These are phyloP conservation scores for Lycia hirtaria DNA, from an alignment of 2,888 invertebrate genomes.

Conservation along the genomic window DNA sequence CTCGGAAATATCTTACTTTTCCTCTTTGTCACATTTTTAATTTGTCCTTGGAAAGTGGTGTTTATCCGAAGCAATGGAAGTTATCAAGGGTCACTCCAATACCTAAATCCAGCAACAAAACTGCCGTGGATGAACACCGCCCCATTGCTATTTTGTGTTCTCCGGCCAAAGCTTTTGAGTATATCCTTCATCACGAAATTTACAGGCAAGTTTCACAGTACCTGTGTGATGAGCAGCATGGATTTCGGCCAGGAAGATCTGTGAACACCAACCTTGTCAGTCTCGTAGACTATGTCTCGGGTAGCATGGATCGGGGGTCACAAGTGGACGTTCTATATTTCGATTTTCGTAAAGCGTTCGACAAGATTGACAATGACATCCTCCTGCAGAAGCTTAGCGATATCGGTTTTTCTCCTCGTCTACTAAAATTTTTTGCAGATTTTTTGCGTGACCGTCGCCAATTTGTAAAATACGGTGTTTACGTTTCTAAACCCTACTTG, in stretches of 20 bases:
- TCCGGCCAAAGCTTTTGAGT: not conserved
- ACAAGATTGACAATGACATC: slow-evolving; percentile 8
- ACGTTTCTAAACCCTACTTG: not conserved
- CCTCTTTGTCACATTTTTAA: not conserved
- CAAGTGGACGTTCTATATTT: slow-evolving; percentile 2
- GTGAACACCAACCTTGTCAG: not conserved
- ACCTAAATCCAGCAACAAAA: not conserved
- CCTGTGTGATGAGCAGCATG: not conserved
- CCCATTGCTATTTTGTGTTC: not conserved
- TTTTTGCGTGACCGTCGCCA: not conserved
- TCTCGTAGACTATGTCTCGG: not conserved
- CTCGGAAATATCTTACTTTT: not conserved
- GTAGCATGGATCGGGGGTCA: not conserved
- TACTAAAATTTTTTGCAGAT: not conserved
- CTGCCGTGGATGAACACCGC: not conserved
- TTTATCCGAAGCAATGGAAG: not conserved
- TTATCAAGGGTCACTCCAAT: not conserved
- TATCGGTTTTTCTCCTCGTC: not conserved
- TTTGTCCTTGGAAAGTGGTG: not conserved
- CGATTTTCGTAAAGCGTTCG: slow-evolving; percentile 6
- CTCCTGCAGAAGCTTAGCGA: not conserved
- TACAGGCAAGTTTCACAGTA: not conserved
- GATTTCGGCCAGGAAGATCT: not conserved
- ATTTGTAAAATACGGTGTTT: not conserved
- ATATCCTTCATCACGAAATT: not conserved